phyloP scores from a whole-genome alignment of 2,113 vertebrate genomes.

The Poecilia latipinna region DNA sequence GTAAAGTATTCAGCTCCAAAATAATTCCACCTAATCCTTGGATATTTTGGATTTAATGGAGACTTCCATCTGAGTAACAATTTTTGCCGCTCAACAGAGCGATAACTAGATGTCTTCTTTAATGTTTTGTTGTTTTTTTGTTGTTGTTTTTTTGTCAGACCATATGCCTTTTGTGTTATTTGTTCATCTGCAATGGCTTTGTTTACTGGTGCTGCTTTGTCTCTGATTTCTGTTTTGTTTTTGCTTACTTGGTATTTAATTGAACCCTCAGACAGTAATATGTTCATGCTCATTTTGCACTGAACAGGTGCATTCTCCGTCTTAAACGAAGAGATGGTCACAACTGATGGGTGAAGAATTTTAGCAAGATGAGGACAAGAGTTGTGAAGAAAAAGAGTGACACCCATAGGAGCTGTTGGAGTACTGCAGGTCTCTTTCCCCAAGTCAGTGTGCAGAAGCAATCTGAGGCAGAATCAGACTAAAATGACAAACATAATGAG shows the following conservation, averaged over 20 bases:
- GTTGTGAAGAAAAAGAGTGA: slow-evolving; percentile 84
- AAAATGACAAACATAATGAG: neutral
- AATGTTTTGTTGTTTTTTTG: neutral
- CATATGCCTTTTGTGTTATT: neutral
- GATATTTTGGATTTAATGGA: neutral
- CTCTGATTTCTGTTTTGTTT: neutral
- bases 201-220: neutral
- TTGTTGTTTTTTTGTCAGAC: neutral
- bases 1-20: neutral
- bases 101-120: neutral
- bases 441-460: slow-evolving; percentile 4
- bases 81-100: no score
- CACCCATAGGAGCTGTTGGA: slow-evolving; percentile 72
- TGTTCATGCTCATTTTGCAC: slow-evolving; percentile 11
- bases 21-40: neutral
- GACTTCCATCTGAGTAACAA: neutral
- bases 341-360: slow-evolving; percentile 3
- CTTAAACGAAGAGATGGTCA: slow-evolving; percentile 8
- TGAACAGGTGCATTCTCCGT: slow-evolving; percentile 35
- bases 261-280: slow-evolving; percentile 10
- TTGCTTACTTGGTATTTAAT: slow-evolving; percentile 13
- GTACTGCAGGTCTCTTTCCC: slow-evolving; percentile 64
- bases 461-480: slow-evolving; percentile 7
- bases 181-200: slow-evolving; percentile 5
- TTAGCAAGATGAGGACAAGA: neutral